phyloP scores from a whole-genome alignment of 2,797 vertebrate species.

The Brotula barbata region DNA sequence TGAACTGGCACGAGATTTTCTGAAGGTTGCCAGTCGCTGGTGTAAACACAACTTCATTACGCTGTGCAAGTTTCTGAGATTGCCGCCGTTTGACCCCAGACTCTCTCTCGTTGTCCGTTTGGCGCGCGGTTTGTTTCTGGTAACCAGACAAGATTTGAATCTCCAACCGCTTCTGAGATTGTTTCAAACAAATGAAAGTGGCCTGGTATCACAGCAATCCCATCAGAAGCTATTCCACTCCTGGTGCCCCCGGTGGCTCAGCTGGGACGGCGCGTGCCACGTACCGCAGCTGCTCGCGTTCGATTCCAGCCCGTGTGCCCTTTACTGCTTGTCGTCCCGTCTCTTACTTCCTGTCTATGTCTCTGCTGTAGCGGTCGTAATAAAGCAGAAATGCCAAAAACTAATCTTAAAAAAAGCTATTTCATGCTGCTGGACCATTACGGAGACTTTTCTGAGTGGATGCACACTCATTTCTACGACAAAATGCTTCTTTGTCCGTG shows the following conservation, averaged over 20 bases:
- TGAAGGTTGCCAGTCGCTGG: too few relatives aligned
- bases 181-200: constrained; percentile 41
- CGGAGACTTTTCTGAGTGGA: constrained; percentile 63
- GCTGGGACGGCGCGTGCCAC: too few relatives aligned
- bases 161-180: constrained; percentile 32
- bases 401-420: too few relatives aligned
- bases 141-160: constrained; percentile 41
- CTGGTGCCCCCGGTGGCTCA: too few relatives aligned
- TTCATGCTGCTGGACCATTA: constrained; percentile 62
- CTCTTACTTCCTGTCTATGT: too few relatives aligned
- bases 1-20: too few relatives aligned
- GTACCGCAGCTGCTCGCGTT: too few relatives aligned
- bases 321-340: too few relatives aligned
- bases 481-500: constrained; percentile 65
- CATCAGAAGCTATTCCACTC: constrained; percentile 67
- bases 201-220: constrained; percentile 22
- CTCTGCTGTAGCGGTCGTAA: too few relatives aligned
- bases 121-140: constrained; percentile 2
- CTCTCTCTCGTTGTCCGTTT: constrained; percentile 7
- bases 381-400: too few relatives aligned
- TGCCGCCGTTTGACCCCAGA: not conserved
- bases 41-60: constrained; percentile 24
- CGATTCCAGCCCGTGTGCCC: too few relatives aligned
- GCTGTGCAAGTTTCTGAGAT: constrained; percentile 17
- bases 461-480: constrained; percentile 54